Conservation (phyloP, 1,140 invertebrate species). For the Saxidomus purpurata region DNA sequence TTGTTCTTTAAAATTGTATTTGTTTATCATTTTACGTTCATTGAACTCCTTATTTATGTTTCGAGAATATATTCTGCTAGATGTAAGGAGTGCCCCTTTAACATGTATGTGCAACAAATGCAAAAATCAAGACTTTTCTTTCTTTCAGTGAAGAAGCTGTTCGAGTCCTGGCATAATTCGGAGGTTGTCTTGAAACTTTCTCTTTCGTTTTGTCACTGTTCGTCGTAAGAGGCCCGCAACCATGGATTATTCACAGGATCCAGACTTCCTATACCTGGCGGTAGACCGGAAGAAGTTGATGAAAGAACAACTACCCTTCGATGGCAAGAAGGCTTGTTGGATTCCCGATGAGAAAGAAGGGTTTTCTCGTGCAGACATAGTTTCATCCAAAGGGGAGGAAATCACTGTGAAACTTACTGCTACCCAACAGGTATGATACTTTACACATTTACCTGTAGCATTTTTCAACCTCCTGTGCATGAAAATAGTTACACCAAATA, state of each 20-base stretch:
- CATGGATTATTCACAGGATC: slow-evolving; percentile 71
- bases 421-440: slow-evolving; percentile 75
- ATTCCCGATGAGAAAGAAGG: slow-evolving; percentile 99
- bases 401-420: slow-evolving; percentile 91
- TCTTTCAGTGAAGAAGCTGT: slow-evolving; percentile 38
- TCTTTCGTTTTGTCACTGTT: slow-evolving; percentile 34
- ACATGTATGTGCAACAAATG: no score
- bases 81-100: no score
- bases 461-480: no score
- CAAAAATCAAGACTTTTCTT: neutral
- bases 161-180: slow-evolving; percentile 18
- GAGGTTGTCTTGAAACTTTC: slow-evolving; percentile 41
- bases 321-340: slow-evolving; percentile 99
- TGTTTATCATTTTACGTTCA: no score
- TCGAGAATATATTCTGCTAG: no score
- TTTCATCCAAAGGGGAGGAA: slow-evolving; percentile 98
- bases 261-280: slow-evolving; percentile 84
- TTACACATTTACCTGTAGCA: no score
- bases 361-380: slow-evolving; percentile 98
- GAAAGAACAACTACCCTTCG: slow-evolving; percentile 88
- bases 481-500: no score
- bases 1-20: no score
- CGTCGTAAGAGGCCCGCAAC: neutral
- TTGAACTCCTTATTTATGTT: no score
- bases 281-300: slow-evolving; percentile 84